Evolutionary conservation across 2,797 vertebrate genomes (phyloP), one percentile per base, ranked within the genome.

Genomic region (Nyctalus aviator): DNA sequence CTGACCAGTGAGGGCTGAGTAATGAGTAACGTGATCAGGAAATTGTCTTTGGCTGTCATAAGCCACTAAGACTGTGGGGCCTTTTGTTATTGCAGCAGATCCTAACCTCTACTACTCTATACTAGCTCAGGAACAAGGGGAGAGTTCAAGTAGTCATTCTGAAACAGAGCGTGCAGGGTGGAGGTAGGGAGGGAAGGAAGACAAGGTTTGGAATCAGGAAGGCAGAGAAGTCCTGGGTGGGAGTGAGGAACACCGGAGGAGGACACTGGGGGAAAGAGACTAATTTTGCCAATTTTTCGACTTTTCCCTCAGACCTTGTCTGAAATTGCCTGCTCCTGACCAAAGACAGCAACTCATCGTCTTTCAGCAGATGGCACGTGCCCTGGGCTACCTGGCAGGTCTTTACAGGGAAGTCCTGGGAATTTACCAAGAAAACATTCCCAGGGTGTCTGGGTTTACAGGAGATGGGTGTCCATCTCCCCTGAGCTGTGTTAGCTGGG

Each of bases 371-470:
- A 14, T 37, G 50, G 20, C 30, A 32, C n/a, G 27, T 32, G 6
- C 23, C n/a, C 3, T 8, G 5, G 41, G 13, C n/a, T 50, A 62
- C 30, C 37, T 13, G n/a, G 41, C 5, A 69, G 8, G 8, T 62
- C 50, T 84, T 71, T 57, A 13, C 48, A 73, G 62, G 21, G 13
- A 53, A 44, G 27, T 53, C 15, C 35, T 68, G 25, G 37, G 21
- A 59, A 55, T 57, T 90, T 73, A 37, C 15, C n/a, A 72, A 90
- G 81, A 68, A 95, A 72, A 93, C 32, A 72, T 10, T 75, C 21
- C 21, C 0, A 0, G 44, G 32, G 13, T 27, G 18, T 72, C 72
- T 50, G n/a, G 30, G 66, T 59, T 46, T 55, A 69, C 18, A 41
- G 23, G 21, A 20, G 1, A 4, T 53, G 68, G 10, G 17, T 62